Percentiles rank a stretch among this genome's conserved stretches.
phyloP scores from a whole-genome alignment of 1,140 invertebrate genomes.

The Cyclargus thomasi region DNA sequence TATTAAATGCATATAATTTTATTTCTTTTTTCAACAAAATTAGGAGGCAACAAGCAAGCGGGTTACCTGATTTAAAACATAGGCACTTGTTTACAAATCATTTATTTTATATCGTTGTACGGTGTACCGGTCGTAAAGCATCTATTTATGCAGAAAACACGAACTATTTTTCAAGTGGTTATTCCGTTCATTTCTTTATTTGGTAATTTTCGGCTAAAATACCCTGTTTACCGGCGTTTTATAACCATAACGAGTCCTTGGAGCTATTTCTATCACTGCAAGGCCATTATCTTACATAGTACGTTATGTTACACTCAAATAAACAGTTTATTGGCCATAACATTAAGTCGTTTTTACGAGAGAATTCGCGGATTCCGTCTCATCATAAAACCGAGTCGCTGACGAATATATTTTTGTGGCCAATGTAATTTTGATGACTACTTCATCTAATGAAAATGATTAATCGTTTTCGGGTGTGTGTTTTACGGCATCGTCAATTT shows the following conservation, averaged over 20 bases:
- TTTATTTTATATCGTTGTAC: too few species aligned
- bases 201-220: too few species aligned
- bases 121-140: too few species aligned
- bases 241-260: neutral
- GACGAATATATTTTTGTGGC: constrained; percentile 13
- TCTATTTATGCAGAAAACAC: too few species aligned
- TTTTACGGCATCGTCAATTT: neutral
- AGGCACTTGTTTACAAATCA: too few species aligned
- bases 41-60: too few species aligned
- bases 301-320: constrained; percentile 21
- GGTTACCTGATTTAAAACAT: too few species aligned
- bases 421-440: constrained; percentile 14
- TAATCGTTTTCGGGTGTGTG: constrained; percentile 7
- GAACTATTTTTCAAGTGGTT: too few species aligned
- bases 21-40: too few species aligned
- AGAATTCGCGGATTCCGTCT: constrained; percentile 21
- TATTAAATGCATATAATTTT: too few species aligned
- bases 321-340: constrained; percentile 30
- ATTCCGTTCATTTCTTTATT: too few species aligned
- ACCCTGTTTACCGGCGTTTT: too few species aligned
- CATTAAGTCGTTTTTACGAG: constrained; percentile 25
- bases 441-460: constrained; percentile 14
- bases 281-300: constrained; percentile 13
- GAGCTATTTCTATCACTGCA: constrained; percentile 5
- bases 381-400: constrained; percentile 21